Evolutionary conservation across 2,888 invertebrate genomes (phyloP), one percentile per base, ranked within the genome.

Genomic region (Erynnis tages): DNA sequence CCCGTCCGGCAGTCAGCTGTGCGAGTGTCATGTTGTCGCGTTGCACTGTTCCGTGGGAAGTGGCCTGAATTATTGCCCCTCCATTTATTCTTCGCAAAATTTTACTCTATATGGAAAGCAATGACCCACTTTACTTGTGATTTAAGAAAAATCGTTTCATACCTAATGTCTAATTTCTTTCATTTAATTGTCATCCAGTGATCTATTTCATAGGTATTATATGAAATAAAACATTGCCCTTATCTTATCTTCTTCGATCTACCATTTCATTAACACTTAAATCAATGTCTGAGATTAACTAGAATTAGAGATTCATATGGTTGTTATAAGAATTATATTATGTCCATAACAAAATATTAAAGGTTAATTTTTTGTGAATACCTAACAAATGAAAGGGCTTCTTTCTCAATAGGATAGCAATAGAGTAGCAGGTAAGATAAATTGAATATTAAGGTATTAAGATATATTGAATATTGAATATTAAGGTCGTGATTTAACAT

Each of bases 1-100:
- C 62, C 68, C 68, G 76, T 75, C 76, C 76, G 80, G 68, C 82
- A 87, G 88, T 89, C 88, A 88, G 88, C 88, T 89, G 88, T 87
- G 86, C 80, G 69, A 78, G 76, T 82, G 82, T 77, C 82, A 82
- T 79, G 78, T 75, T 71, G 74, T 76, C 72, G 75, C 73, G 66
- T 67, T 62, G 63, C 65, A 57, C 59, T 62, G 72, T 66, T 72
- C 67, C 74, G 81, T 85, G 81, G 82, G 87, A 86, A 85, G 75
- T 82, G 81, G 62, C 82, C 83, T 81, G 76, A 80, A 82, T 84
- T 73, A 69, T 60, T 73, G 68, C 72, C 74, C 69, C 74, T 76
- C 66, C 63, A 74, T 76, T 76, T 58, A 71, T 67, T 69, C 65
- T 66, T 64, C 57, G 63, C 62, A 59, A 71, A 66, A 65, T 69